phyloP scores from a whole-genome alignment of 2,113 vertebrate species.

The Nestor notabilis region DNA sequence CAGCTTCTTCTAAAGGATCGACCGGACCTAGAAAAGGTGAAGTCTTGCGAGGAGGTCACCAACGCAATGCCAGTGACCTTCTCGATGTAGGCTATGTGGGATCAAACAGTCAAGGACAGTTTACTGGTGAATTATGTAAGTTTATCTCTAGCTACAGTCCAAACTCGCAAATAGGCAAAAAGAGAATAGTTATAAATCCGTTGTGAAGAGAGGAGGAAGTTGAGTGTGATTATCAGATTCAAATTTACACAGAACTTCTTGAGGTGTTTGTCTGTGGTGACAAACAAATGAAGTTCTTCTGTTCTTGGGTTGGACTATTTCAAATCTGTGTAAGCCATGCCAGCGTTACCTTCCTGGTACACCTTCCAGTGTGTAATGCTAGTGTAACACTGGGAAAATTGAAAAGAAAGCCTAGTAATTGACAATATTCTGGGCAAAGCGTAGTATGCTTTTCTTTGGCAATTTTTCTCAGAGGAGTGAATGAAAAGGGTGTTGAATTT shows the following conservation, averaged over 20 bases:
- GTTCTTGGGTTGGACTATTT: background rate
- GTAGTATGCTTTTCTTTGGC: background rate
- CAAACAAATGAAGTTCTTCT: background rate
- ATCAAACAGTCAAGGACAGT: conserved; percentile 91
- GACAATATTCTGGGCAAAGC: background rate
- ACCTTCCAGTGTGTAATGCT: background rate
- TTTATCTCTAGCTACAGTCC: conserved; percentile 43
- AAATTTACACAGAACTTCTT: background rate
- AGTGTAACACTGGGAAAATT: background rate
- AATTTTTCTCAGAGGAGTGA: background rate
- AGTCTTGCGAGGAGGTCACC: conserved; percentile 82
- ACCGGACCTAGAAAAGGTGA: conserved; percentile 92
- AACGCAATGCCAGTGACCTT: conserved; percentile 88
- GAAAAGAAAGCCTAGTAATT: background rate
- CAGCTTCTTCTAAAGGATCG: conserved; percentile 95
- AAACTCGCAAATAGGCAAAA: background rate
- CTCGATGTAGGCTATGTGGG: conserved; percentile 89
- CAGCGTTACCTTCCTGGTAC: background rate
- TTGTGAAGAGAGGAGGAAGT: background rate
- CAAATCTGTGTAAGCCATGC: background rate
- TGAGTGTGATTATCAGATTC: background rate
- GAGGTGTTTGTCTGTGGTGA: background rate
- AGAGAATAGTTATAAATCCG: background rate
- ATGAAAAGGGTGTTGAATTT: background rate
- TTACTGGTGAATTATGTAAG: conserved; percentile 97